Evolutionary conservation across 2,888 invertebrate genomes (phyloP).

Genomic region (Esperia sulphurella): DNA sequence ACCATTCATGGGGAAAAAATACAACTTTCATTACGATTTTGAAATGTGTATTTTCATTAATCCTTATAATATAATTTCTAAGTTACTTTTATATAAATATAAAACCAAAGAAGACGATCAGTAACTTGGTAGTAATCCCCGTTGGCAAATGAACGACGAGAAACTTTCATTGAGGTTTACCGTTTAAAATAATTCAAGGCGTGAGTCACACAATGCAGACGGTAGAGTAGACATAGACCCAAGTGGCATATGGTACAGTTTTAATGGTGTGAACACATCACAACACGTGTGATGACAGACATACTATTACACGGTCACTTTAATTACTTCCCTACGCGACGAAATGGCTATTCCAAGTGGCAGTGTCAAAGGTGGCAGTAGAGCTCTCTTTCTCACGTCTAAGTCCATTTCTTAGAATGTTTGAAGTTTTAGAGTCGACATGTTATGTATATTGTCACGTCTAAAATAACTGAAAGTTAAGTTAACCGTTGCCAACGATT

Average conservation of each 20-base stretch:
- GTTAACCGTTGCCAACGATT: neutral
- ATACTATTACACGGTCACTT: conserved; percentile 29
- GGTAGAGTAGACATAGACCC: conserved; percentile 22
- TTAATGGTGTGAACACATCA: conserved; percentile 46
- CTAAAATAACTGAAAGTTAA: neutral
- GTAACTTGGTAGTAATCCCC: too few relatives aligned
- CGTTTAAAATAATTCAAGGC: neutral
- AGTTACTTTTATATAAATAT: too few relatives aligned
- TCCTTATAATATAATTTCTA: too few relatives aligned
- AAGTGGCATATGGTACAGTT: conserved; percentile 24
- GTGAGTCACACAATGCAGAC: conserved; percentile 45
- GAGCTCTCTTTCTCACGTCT: conserved; percentile 43
- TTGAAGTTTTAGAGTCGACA: neutral
- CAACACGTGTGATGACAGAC: conserved; percentile 2
- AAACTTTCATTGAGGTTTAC: too few relatives aligned
- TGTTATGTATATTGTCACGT: conserved; percentile 1
- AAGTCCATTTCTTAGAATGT: neutral
- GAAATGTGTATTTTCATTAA: too few relatives aligned
- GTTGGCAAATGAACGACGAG: too few relatives aligned
- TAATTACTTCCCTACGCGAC: conserved; percentile 51
- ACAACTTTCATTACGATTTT: too few relatives aligned
- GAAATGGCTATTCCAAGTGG: conserved; percentile 36
- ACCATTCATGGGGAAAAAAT: too few relatives aligned
- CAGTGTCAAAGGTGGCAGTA: conserved; percentile 57
- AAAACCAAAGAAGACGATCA: too few relatives aligned